These are phyloP conservation scores for Ectobius pallidus DNA, from an alignment of 2,888 invertebrate genomes.

Conservation along the genomic window DNA sequence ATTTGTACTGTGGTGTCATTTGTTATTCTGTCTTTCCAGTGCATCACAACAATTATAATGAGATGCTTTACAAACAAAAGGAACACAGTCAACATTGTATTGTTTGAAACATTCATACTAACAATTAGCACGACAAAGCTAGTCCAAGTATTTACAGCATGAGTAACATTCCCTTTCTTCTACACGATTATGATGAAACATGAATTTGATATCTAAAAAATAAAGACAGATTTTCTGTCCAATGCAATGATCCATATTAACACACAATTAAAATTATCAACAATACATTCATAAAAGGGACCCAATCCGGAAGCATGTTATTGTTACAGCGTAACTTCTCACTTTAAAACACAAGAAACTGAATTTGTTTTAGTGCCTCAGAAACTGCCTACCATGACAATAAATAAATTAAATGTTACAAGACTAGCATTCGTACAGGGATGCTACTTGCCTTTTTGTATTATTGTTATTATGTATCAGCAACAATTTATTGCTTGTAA, in stretches of 20 bases:
- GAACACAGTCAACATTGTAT: conserved; percentile 19
- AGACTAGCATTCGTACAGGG: conserved; percentile 3
- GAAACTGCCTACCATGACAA: no score
- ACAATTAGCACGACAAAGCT: conserved; percentile 29
- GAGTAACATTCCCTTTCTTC: conserved; percentile 7
- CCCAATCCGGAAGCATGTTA: conserved; percentile 2
- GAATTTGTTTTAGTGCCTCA: neutral
- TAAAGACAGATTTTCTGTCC: neutral
- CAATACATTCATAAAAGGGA: conserved; percentile 9
- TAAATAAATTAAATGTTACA: conserved; percentile 7
- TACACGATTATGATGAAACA: conserved; percentile 25
- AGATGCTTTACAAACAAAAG: conserved; percentile 11
- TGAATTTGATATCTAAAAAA: conserved; percentile 27
- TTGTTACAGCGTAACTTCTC: neutral
- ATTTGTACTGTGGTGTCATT: conserved; percentile 26
- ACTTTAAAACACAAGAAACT: conserved; percentile 3
- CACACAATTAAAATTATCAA: conserved; percentile 10
- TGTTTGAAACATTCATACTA: conserved; percentile 16
- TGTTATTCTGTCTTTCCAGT: conserved; percentile 27
- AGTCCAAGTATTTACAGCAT: conserved; percentile 24
- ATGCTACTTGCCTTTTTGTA: neutral
- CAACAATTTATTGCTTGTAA: no score
- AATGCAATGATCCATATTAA: neutral
- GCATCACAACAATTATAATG: conserved; percentile 26
- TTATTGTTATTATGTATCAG: no score